Conservation (phyloP, 2,888 invertebrate genomes). For the Tetragonisca angustula region DNA sequence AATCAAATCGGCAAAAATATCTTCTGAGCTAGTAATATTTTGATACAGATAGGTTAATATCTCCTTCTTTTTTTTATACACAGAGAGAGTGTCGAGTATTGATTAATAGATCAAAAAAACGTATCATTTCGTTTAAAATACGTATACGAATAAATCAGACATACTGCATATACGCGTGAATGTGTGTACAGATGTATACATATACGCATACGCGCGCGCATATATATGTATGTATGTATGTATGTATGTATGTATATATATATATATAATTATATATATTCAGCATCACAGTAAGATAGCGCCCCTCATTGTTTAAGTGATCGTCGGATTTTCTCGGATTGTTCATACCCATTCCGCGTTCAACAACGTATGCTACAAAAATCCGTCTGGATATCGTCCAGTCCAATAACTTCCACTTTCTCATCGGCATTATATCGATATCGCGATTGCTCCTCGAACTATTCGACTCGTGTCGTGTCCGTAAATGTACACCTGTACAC, state of each 20-base stretch:
- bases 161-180: constrained; percentile 59
- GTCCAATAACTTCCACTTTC: constrained; percentile 42
- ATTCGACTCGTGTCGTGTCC: constrained; percentile 40
- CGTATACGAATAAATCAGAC: too few relatives aligned
- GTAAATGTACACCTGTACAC: constrained; percentile 5
- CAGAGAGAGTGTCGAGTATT: too few relatives aligned
- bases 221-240: constrained; percentile 64
- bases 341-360: constrained; percentile 74
- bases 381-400: constrained; percentile 77
- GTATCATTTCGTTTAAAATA: too few relatives aligned
- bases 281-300: constrained; percentile 84
- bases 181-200: constrained; percentile 51
- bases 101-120: too few relatives aligned
- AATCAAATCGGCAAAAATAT: too few relatives aligned
- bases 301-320: constrained; percentile 81
- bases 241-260: constrained; percentile 27
- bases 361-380: constrained; percentile 82
- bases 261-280: constrained; percentile 74
- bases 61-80: too few relatives aligned
- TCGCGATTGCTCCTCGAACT: constrained; percentile 38
- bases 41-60: too few relatives aligned
- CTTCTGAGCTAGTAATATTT: too few relatives aligned
- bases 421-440: constrained; percentile 3
- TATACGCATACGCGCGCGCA: constrained; percentile 59
- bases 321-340: constrained; percentile 77